Evolutionary conservation across 2,113 vertebrate genomes (phyloP).

Genomic region (Marmota monax): DNA sequence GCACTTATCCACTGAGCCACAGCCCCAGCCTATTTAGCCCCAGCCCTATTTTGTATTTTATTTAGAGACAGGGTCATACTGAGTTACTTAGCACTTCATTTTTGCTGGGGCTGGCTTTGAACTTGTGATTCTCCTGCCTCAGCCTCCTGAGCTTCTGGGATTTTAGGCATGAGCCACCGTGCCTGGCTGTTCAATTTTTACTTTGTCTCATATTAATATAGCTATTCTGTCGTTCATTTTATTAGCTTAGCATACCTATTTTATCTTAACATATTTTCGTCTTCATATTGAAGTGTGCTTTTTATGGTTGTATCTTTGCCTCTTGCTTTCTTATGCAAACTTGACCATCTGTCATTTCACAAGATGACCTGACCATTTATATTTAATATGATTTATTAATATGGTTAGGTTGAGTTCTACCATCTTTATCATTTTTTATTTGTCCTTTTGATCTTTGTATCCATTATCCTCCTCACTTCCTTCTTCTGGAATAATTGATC

Average conservation of each 20-base stretch:
- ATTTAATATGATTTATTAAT: not conserved
- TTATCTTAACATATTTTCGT: not conserved
- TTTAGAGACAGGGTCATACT: too few relatives aligned
- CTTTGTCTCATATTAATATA: not conserved
- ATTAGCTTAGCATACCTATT: not conserved
- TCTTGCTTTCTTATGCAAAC: not conserved
- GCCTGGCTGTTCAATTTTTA: not conserved
- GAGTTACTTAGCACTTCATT: too few relatives aligned
- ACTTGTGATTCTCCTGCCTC: too few relatives aligned
- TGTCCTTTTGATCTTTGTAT: not conserved
- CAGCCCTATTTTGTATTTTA: too few relatives aligned
- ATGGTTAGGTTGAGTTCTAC: not conserved
- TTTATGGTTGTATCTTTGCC: not conserved
- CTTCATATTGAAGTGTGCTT: not conserved
- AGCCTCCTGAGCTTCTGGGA: too few relatives aligned
- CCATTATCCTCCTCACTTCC: not conserved
- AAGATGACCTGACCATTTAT: not conserved
- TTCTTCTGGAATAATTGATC: not conserved
- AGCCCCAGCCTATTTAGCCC: too few relatives aligned
- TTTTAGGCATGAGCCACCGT: too few relatives aligned
- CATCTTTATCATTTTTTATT: not conserved
- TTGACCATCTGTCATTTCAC: not conserved
- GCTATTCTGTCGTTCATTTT: not conserved
- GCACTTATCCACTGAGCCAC: too few relatives aligned
- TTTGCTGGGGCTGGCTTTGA: too few relatives aligned